Conservation (phyloP, 2,888 invertebrate species). For the Cheilosia pagana region DNA sequence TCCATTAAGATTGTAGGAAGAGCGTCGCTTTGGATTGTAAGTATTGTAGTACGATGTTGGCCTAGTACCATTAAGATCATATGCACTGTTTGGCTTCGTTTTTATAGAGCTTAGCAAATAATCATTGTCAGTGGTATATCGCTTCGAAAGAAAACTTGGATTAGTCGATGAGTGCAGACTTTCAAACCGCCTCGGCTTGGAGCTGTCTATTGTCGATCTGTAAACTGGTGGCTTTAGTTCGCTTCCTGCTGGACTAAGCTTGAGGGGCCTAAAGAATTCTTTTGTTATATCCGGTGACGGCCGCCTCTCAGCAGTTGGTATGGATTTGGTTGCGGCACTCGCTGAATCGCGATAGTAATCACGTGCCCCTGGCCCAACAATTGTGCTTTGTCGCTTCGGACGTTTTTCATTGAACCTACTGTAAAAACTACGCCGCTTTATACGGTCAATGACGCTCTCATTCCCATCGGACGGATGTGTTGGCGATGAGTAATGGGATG, state of each 20-base stretch:
- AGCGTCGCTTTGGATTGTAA: conserved; percentile 82
- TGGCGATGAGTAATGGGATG: conserved; percentile 83
- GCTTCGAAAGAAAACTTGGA: conserved; percentile 80
- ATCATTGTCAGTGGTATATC: conserved; percentile 79
- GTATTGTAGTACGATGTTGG: conserved; percentile 80
- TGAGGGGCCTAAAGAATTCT: conserved; percentile 81
- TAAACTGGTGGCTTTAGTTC: conserved; percentile 82
- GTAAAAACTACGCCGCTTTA: conserved; percentile 94
- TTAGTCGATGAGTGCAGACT: conserved; percentile 79
- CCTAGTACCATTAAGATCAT: conserved; percentile 46
- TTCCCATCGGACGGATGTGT: conserved; percentile 83
- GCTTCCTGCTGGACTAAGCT: conserved; percentile 81
- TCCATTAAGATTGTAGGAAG: conserved; percentile 81
- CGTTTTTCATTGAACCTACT: conserved; percentile 94
- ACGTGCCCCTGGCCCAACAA: conserved; percentile 86
- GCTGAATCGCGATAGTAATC: conserved; percentile 84
- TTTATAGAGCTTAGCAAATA: conserved; percentile 71
- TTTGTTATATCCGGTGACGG: conserved; percentile 82
- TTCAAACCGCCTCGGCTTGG: conserved; percentile 81
- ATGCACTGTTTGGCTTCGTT: conserved; percentile 38
- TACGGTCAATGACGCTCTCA: conserved; percentile 93
- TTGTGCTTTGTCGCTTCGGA: conserved; percentile 87
- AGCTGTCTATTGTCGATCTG: conserved; percentile 78
- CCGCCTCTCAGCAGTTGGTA: conserved; percentile 77
- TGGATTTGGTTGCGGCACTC: conserved; percentile 75